Evolutionary conservation across 2,888 invertebrate genomes (phyloP), one percentile per base, ranked within the genome.

Genomic region (Chloroclystis v-ata): DNA sequence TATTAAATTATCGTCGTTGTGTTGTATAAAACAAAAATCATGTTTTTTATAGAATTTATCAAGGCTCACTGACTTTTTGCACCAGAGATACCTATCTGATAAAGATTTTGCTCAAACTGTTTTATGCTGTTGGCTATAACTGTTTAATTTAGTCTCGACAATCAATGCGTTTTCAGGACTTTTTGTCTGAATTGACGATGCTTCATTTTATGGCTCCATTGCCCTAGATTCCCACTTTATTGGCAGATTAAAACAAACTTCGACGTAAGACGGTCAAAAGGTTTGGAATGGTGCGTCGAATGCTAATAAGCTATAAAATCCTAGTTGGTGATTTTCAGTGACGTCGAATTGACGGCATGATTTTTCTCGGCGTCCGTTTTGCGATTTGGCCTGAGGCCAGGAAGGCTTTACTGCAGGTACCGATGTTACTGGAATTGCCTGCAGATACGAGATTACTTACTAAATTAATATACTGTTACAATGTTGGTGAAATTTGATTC

Each of bases 231-330:
- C 28, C 37, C 44, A 33, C 38, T 54, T 52, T 52, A 56, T 46
- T 48, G 46, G 45, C 24, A 37, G 49, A 54, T 43, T 45, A 30
- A 54, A 53, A 50, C 48, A 49, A 52, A n/a, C 9, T 30, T 30
- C 30, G 9, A 8, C 52, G 39, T 8, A 16, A 20, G 35, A n/a
- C 35, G 10, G 7, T 10, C 35, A 6, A 35, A 20, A 35, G 20
- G 10, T 38, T 42, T 33, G 28, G 30, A 35, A 55, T 52, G 52
- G 47, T 43, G 43, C 59, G 56, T 41, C 54, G 46, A 56, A 60
- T 49, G 49, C 14, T 43, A 37, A 47, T 44, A n/a, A n/a, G 43
- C 49, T 51, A 55, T 65, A 63, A 69, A 66, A 54, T 50, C 54
- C 52, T 43, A 48, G 57, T 59, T 59, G 59, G 51, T 47, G 52